Evolutionary conservation across 2,797 vertebrate species (phyloP).

Genomic region (Coccyzus lansbergi): DNA sequence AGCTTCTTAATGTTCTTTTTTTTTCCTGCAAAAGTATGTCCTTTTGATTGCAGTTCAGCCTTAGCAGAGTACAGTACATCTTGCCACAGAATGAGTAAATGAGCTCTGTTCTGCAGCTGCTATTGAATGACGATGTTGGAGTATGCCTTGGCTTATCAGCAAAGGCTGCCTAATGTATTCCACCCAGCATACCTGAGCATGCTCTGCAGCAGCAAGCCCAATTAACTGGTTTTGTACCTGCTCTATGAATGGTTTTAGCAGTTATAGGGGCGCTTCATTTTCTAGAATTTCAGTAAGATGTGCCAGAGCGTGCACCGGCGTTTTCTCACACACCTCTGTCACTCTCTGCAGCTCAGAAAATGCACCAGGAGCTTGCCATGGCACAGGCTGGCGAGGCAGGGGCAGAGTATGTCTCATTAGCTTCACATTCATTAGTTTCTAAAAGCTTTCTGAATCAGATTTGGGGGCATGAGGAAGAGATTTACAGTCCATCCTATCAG

Average conservation of each 20-base stretch:
- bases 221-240: slow-evolving; percentile 11
- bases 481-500: neutral
- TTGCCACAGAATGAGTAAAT: slow-evolving; percentile 54
- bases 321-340: neutral
- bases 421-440: slow-evolving; percentile 48
- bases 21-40: slow-evolving; percentile 4
- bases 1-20: slow-evolving; percentile 51
- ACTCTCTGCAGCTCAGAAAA: neutral
- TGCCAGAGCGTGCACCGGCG: neutral
- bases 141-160: slow-evolving; percentile 51
- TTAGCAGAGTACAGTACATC: slow-evolving; percentile 49
- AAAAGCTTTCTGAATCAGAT: slow-evolving; percentile 45
- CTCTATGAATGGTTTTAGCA: neutral
- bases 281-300: neutral
- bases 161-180: slow-evolving; percentile 49
- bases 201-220: slow-evolving; percentile 8
- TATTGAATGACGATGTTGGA: slow-evolving; percentile 53
- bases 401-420: slow-evolving; percentile 45
- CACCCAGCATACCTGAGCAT: slow-evolving; percentile 35
- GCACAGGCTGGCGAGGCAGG: neutral
- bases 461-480: slow-evolving; percentile 9
- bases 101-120: slow-evolving; percentile 49
- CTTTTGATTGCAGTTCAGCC: slow-evolving; percentile 54
- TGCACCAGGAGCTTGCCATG: neutral
- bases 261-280: neutral